Conservation (phyloP, 2,888 invertebrate genomes). For the Epistrophe eligans region DNA sequence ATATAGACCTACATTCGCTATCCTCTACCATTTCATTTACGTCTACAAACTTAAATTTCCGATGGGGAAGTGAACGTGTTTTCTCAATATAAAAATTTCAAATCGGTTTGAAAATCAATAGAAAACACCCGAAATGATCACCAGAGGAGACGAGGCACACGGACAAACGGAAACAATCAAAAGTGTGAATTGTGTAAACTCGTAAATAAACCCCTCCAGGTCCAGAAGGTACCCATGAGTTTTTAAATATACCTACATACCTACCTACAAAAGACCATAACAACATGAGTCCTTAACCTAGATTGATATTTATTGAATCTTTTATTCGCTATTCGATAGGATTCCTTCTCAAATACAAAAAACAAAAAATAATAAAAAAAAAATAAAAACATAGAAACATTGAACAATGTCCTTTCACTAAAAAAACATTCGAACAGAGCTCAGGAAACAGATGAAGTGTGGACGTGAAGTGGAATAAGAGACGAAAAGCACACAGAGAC, state of each 20-base stretch:
- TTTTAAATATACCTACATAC: not conserved
- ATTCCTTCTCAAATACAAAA: not conserved
- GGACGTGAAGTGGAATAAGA: conserved; percentile 28
- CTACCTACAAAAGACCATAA: not conserved
- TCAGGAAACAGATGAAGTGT: conserved; percentile 14
- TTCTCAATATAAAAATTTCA: conserved; percentile 1
- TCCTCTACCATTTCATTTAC: not conserved
- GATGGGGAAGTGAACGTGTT: conserved; percentile 7
- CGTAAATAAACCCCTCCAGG: conserved; percentile 47
- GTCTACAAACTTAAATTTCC: conserved; percentile 11
- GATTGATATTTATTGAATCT: conserved; percentile 42
- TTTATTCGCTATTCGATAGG: conserved; percentile 19
- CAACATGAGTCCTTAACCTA: conserved; percentile 40
- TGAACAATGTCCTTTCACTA: conserved; percentile 10
- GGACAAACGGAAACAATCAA: conserved; percentile 53
- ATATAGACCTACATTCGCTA: too few relatives aligned
- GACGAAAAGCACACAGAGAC: conserved; percentile 38
- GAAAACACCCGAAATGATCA: conserved; percentile 17
- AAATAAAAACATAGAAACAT: not conserved
- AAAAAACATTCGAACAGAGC: conserved; percentile 4
- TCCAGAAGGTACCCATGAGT: not conserved
- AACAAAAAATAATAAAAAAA: conserved; percentile 1
- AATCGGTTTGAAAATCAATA: conserved; percentile 31
- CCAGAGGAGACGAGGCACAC: not conserved
- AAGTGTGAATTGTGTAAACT: conserved; percentile 67